A percentile compares a stretch with the other conserved stretches of the same genome.
Conservation (phyloP, 1,140 invertebrate species). For the Cephus cinctus region DNA sequence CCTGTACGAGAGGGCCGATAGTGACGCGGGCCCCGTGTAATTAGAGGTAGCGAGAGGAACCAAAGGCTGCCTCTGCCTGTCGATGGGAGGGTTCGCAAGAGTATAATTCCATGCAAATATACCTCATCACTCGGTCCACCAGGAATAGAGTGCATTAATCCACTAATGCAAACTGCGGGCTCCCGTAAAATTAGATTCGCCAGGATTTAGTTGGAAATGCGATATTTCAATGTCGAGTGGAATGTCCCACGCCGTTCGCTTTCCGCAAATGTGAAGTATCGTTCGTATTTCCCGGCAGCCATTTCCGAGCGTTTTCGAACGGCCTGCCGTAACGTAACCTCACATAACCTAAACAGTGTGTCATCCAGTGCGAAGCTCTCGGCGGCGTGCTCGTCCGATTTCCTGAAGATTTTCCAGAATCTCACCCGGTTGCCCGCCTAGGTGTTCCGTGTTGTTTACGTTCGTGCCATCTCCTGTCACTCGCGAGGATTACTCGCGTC, state of each 20-base stretch:
- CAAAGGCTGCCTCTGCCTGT: no score
- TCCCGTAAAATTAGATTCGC: slow-evolving; percentile 48
- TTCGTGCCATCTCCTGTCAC: slow-evolving; percentile 6
- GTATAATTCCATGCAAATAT: slow-evolving; percentile 49
- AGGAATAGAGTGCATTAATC: slow-evolving; percentile 48
- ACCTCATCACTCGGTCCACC: slow-evolving; percentile 41
- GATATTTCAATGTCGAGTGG: slow-evolving; percentile 40
- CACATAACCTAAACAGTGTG: no score
- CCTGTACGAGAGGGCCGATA: slow-evolving; percentile 39
- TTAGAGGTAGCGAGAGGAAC: slow-evolving; percentile 31
- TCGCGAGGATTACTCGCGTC: slow-evolving; percentile 43
- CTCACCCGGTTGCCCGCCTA: neutral
- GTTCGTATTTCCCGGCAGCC: no score
- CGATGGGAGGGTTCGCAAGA: slow-evolving; percentile 26
- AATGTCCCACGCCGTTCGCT: slow-evolving; percentile 13
- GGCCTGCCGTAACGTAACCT: no score
- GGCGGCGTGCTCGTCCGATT: no score
- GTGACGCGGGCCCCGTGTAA: slow-evolving; percentile 42
- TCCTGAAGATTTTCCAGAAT: neutral
- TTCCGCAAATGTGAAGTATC: neutral
- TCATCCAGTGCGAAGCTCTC: no score
- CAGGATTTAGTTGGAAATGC: slow-evolving; percentile 44
- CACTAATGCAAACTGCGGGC: slow-evolving; percentile 48
- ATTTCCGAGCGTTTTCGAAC: no score
- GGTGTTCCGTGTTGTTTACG: neutral